Evolutionary conservation across 2,888 invertebrate genomes (phyloP), one percentile per base, ranked within the genome.

Genomic region (Catocala sponsa): DNA sequence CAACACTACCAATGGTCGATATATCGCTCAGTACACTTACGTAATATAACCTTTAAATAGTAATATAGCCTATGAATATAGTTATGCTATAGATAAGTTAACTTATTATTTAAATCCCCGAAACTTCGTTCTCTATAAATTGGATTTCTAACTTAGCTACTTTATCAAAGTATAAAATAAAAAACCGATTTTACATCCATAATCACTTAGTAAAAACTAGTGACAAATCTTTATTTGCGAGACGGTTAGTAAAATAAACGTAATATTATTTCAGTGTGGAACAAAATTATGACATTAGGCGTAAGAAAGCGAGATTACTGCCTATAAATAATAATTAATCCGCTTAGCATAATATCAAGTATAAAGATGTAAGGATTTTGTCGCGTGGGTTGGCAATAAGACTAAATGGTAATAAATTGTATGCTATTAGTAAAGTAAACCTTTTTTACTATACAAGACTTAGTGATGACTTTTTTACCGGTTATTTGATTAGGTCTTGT

Each of bases 271-370:
- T 65, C 25, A 41, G 38, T 6, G 9, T 44, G 47, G 9, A 56
- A 71, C 59, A 59, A 79, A 86, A 85, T 84, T 81, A 86, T 81
- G 78, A 82, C 81, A 83, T 83, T 85, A 85, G 82, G 81, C 32
- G 80, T 85, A 80, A 83, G 85, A 81, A 81, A 76, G 79, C 79
- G 80, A 79, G 81, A 80, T 87, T 85, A 83, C 78, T 75, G 79
- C 66, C 76, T 83, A 88, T 88, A 90, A 90, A 90, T 91, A 84
- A 85, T 76, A 76, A 74, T 72, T 91, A 92, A 92, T 91, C 91
- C 89, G 85, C 91, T 93, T 91, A 88, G 74, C 86, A 86, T 88
- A 86, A 89, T 82, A 80, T 84, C 73, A 83, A 85, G 82, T 86
- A 82, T 89, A 86, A 88, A 81, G 85, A 84, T 82, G 87, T 88